Conservation (phyloP, 2,888 invertebrate species). For the Rhaphigaster nebulosa region DNA sequence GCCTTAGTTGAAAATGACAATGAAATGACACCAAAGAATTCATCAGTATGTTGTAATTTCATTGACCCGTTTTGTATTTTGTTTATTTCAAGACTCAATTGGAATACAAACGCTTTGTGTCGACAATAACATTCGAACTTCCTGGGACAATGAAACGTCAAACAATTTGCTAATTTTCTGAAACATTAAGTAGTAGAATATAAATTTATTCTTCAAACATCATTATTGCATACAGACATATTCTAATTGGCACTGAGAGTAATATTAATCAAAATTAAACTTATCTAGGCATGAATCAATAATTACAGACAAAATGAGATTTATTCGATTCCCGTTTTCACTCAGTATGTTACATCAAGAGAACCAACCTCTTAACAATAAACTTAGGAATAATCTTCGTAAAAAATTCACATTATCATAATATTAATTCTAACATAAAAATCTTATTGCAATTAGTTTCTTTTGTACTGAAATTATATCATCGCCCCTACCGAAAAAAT, state of each 20-base stretch:
- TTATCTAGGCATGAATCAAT: neutral
- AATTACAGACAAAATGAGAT: slow-evolving; percentile 2
- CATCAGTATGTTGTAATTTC: slow-evolving; percentile 50
- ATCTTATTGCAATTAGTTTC: slow-evolving; percentile 56
- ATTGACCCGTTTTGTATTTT: slow-evolving; percentile 56
- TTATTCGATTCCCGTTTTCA: slow-evolving; percentile 12
- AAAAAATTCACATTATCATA: slow-evolving; percentile 44
- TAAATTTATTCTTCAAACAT: slow-evolving; percentile 7
- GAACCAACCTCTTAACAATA: slow-evolving; percentile 8
- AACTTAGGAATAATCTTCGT: slow-evolving; percentile 40
- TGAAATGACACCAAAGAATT: slow-evolving; percentile 17
- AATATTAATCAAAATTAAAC: slow-evolving; percentile 29
- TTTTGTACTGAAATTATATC: slow-evolving; percentile 59
- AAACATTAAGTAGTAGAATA: slow-evolving; percentile 25
- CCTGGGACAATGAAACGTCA: slow-evolving; percentile 49
- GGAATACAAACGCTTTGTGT: slow-evolving; percentile 56
- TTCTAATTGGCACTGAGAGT: slow-evolving; percentile 56
- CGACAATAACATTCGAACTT: slow-evolving; percentile 29
- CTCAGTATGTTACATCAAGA: neutral
- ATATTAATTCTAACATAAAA: slow-evolving; percentile 53
- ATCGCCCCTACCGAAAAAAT: slow-evolving; percentile 13
- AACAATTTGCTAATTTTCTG: slow-evolving; percentile 21
- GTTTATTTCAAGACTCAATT: slow-evolving; percentile 46
- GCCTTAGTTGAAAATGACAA: slow-evolving; percentile 13
- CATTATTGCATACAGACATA: neutral